Conservation (phyloP, 2,113 vertebrate genomes). For the Catagonus wagneri region DNA sequence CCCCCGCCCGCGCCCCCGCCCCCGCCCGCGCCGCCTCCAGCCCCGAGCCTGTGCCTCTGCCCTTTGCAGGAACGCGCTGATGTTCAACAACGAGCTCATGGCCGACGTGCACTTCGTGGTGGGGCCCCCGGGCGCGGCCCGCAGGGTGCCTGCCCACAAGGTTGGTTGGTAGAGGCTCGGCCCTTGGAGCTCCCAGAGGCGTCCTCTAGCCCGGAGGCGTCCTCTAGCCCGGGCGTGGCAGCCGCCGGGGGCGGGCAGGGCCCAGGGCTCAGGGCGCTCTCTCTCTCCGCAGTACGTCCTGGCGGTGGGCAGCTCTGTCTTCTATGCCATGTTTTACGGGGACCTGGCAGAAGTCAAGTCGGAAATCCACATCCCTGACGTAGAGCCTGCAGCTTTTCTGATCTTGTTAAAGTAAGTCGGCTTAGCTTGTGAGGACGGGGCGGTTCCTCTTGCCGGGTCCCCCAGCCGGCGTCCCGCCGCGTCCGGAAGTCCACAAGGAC, state of each 20-base stretch:
- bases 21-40: neutral
- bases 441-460: neutral
- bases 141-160: conserved; percentile 97
- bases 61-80: conserved; percentile 94
- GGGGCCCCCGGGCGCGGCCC: conserved; percentile 91
- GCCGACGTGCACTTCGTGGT: conserved; percentile 98
- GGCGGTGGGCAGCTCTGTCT: conserved; percentile 98
- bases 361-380: conserved; percentile 98
- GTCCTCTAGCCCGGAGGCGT: neutral
- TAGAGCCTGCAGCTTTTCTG: conserved; percentile 98
- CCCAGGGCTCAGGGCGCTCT: neutral
- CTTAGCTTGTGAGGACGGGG: neutral
- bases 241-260: neutral
- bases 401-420: conserved; percentile 96
- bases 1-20: neutral
- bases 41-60: conserved; percentile 59
- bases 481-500: neutral
- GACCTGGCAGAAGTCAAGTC: conserved; percentile 97
- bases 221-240: neutral
- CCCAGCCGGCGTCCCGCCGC: neutral
- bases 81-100: conserved; percentile 99
- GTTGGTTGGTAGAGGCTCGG: conserved; percentile 81
- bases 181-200: neutral
- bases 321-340: conserved; percentile 99
- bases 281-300: conserved; percentile 94